Conservation (phyloP, 2,797 vertebrate genomes). For the Pseudochirops cupreus region DNA sequence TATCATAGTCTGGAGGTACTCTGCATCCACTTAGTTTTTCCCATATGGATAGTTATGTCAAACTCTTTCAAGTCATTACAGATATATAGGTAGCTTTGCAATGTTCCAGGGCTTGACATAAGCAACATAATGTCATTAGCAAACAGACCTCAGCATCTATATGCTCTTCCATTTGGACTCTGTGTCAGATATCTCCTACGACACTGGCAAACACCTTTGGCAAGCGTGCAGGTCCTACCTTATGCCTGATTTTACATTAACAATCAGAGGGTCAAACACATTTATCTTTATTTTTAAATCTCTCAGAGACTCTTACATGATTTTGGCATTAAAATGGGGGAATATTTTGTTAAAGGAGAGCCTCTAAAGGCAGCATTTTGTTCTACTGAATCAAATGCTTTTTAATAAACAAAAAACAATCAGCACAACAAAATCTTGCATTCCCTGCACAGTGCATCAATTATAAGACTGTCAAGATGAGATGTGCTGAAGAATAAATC, state of each 20-base stretch:
- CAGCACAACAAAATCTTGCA: not conserved
- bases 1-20: not conserved
- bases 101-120: not conserved
- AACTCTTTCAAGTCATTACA: not conserved
- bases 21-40: not conserved
- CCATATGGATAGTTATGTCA: not conserved
- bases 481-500: slow-evolving; percentile 5
- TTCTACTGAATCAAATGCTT: not conserved
- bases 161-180: not conserved
- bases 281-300: not conserved
- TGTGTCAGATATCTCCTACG: not conserved
- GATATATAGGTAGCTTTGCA: not conserved
- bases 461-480: slow-evolving; percentile 1
- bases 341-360: not conserved
- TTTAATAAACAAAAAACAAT: not conserved
- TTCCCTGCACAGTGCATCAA: not conserved
- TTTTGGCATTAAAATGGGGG: not conserved
- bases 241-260: not conserved
- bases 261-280: not conserved
- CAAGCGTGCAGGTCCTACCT: not conserved
- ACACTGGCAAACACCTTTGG: not conserved
- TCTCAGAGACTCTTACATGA: not conserved
- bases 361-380: not conserved
- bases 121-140: not conserved
- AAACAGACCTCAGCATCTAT: not conserved